Percentiles rank a stretch among this genome's conserved stretches.
Conservation (phyloP, 1,140 invertebrate genomes). For the Chlorops oryzae region DNA sequence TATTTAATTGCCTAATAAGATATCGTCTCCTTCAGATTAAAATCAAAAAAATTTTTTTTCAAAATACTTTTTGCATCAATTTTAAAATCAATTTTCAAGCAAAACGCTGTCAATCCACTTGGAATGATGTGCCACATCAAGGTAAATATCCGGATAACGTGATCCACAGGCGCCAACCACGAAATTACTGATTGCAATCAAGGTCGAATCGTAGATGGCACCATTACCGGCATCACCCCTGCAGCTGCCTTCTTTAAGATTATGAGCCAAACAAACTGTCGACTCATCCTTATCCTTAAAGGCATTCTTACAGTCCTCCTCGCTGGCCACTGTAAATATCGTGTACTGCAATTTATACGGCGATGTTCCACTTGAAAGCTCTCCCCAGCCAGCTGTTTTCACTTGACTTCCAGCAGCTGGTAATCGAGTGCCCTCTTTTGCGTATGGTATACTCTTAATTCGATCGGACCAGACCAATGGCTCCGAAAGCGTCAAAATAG, state of each 20-base stretch:
- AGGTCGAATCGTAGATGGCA: slow-evolving; percentile 24
- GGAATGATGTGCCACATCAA: slow-evolving; percentile 20
- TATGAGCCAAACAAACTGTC: slow-evolving; percentile 31
- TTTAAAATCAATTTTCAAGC: not conserved
- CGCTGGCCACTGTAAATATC: slow-evolving; percentile 17
- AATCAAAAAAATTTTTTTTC: too few species aligned
- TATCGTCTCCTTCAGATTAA: too few species aligned
- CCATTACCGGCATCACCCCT: slow-evolving; percentile 36
- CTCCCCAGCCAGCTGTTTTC: slow-evolving; percentile 33
- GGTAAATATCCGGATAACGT: slow-evolving; percentile 39
- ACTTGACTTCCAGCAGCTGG: slow-evolving; percentile 19
- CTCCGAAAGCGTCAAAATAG: slow-evolving; percentile 38
- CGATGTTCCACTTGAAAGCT: slow-evolving; percentile 20
- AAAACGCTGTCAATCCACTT: slow-evolving; percentile 22
- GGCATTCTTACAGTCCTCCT: slow-evolving; percentile 24
- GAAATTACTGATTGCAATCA: slow-evolving; percentile 33
- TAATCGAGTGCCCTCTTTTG: slow-evolving; percentile 4
- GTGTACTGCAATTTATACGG: slow-evolving; percentile 30
- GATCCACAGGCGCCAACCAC: slow-evolving; percentile 40
- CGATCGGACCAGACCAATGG: slow-evolving; percentile 14
- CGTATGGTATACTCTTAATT: not conserved
- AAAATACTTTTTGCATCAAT: too few species aligned
- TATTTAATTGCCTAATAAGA: too few species aligned
- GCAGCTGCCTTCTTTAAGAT: slow-evolving; percentile 35
- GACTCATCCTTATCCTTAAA: slow-evolving; percentile 19